A percentile compares a stretch with the other conserved stretches of the same genome.
phyloP scores from a whole-genome alignment of 2,113 vertebrate species.

The Lamprotornis superbus region DNA sequence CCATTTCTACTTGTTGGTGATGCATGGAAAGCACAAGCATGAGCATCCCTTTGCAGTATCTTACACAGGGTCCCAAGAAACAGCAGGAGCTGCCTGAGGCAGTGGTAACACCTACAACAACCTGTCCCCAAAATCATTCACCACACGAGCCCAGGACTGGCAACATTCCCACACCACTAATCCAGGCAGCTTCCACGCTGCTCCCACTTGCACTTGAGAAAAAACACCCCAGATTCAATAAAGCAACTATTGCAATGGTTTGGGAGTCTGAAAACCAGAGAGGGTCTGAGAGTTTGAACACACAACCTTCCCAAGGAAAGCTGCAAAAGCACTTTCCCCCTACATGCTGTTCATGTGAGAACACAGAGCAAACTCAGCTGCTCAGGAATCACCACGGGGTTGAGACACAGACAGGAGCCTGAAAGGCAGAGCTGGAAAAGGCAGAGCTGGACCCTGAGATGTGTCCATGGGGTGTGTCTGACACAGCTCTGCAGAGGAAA shows the following conservation, averaged over 20 bases:
- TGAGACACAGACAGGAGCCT: not conserved
- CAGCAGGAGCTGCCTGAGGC: not conserved
- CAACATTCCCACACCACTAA: not conserved
- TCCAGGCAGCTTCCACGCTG: too few species aligned
- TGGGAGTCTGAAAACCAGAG: not conserved
- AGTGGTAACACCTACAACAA: not conserved
- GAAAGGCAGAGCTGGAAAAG: not conserved
- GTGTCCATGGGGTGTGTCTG: not conserved
- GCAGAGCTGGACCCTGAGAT: fast-evolving
- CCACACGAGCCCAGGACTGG: fast-evolving
- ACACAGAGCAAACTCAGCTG: not conserved
- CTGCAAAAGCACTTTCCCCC: not conserved
- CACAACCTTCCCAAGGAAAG: not conserved
- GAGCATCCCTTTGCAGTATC: not conserved
- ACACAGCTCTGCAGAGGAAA: not conserved
- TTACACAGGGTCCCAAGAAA: not conserved
- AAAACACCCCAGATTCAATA: not conserved
- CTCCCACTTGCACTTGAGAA: fast-evolving
- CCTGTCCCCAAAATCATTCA: not conserved
- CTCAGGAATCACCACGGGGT: fast-evolving
- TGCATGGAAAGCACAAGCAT: not conserved
- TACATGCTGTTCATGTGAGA: fast-evolving
- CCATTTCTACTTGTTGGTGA: not conserved
- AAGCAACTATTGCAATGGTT: not conserved
- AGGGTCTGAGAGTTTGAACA: not conserved